These are phyloP conservation scores for Pollicipes pollicipes DNA, from an alignment of 1,140 invertebrate genomes.

Conservation along the genomic window DNA sequence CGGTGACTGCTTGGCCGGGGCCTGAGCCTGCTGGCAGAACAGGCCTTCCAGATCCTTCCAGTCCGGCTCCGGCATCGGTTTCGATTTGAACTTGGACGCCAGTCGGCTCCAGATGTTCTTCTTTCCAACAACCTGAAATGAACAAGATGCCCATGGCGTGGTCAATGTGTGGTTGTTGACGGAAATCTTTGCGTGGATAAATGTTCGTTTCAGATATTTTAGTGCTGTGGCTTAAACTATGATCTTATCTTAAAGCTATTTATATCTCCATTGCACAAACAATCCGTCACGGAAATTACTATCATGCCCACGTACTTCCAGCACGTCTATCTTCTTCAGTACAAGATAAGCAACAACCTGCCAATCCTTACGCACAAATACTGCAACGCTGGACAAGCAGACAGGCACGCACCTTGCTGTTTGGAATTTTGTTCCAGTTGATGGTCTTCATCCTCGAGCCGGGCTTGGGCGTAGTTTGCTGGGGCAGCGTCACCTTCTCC, in stretches of 20 bases:
- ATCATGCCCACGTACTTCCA: too few relatives aligned
- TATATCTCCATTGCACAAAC: too few relatives aligned
- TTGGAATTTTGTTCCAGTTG: constrained; percentile 85
- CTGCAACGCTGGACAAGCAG: too few relatives aligned
- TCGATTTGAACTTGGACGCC: constrained; percentile 61
- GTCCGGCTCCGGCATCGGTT: constrained; percentile 57
- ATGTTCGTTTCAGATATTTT: too few relatives aligned
- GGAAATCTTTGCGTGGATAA: too few relatives aligned
- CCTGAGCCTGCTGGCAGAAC: constrained; percentile 63
- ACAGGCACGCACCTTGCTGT: constrained; percentile 53
- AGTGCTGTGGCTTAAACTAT: too few relatives aligned
- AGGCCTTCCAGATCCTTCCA: constrained; percentile 82
- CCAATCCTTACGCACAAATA: too few relatives aligned
- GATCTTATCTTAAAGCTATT: too few relatives aligned
- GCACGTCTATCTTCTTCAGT: too few relatives aligned
- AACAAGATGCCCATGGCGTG: constrained; percentile 12
- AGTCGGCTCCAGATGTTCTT: constrained; percentile 86
- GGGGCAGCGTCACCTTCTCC: constrained; percentile 37
- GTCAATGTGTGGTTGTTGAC: too few relatives aligned
- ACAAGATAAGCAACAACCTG: too few relatives aligned
- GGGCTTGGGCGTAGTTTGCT: constrained; percentile 69
- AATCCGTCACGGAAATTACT: too few relatives aligned
- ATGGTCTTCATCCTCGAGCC: constrained; percentile 87
- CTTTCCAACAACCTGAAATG: constrained; percentile 55
- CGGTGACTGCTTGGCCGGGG: constrained; percentile 18